Base-by-base conservation (phyloP, 1,140 invertebrate genomes). In the Tetramorium alpestre region DNA sequence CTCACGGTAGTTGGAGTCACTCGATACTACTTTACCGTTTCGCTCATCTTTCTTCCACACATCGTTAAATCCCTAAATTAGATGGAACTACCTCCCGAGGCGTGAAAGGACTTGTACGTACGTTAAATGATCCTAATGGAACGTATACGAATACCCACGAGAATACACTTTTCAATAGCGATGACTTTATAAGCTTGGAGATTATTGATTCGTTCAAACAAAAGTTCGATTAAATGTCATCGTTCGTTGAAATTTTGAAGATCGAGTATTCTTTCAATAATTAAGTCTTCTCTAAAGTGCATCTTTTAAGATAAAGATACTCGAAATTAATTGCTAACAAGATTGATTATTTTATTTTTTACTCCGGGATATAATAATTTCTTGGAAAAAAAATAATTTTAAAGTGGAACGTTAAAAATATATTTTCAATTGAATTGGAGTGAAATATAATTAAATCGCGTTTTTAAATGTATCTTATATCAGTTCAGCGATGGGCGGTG, bases 61-160 rank as follows among this genome's bases (percentile, higher is more conserved):
- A 2, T 81, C 78, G 64, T 81, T 81, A 70, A 81, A 54, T 81
- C 54, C 22, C 22, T 70, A 70, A 81, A 81, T 81, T 81, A 56
- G n/a, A 54, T 54, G 33, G 64, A 56, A 70, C 69, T 69, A 44
- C 10, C 49, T 81, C 54, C 54, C 38, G 78, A 67, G 22, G 33
- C 22, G 22, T 49, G 64, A 28, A 81, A 70, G 25, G 47, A 81
- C 64, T 56, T 56, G 47, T 13, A 16, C 49, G n/a, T 25, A 56
- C 64, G 33, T 22, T 56, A 70, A 81, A 56, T 25, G 22, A 70
- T 25, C 25, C 33, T 60, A 41, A 25, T 54, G 38, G n/a, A 49
- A 69, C 56, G 25, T 25, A 25, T 10, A 18, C 11, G 18, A 58
- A 7, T 56, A 75, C 10, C 10, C 10, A 13, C 47, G n/a, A 56